Evolutionary conservation across 2,888 invertebrate genomes (phyloP), one percentile per base, ranked within the genome.

Genomic region (Fissipunctia ypsillon): DNA sequence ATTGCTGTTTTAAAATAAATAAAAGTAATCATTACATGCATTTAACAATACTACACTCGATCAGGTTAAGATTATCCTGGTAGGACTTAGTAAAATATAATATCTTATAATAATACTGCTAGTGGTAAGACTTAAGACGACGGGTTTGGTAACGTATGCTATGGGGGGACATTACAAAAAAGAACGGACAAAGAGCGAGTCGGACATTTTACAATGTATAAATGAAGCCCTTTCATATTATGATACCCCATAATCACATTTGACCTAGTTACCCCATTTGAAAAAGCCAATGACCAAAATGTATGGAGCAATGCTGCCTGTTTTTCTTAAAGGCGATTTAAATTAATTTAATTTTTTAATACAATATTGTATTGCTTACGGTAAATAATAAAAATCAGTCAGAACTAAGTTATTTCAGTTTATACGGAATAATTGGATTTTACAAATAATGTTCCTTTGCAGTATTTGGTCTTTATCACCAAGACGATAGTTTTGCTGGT

Each of bases 1-100:
- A 98, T 97, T 69, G 99, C 99, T 98, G 86, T 80, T 90, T 78
- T 64, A 45, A 38, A 60, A 45, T 16, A 48, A 41, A 63, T 12
- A 60, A 70, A 81, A 59, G 9, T 28, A 45, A 25, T 56, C 1
- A 45, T 28, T 38, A 59, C 10, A n/a, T 25, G 22, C 41, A 56
- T 65, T 65, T 43, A 10, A 19, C 38, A 35, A 48, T 65, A 35
- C 14, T 41, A 48, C 19, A 28, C 14, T 61, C 10, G 19, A 25
- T 25, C 38, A 38, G 19, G n/a, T n/a, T n/a, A n/a, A n/a, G 25
- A 35, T 35, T n/a, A n/a, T 1, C 3, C 22, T 35, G 57, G 35
- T 19, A 60, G 60, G 25, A 60, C 25, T 61, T 41, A 25, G 19
- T 41, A 60, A 41, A 60, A 3, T 25, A 60, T 38, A 38, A 60